Evolutionary conservation across 1,140 invertebrate genomes (phyloP).

Genomic region (Drosophila mojavensis): DNA sequence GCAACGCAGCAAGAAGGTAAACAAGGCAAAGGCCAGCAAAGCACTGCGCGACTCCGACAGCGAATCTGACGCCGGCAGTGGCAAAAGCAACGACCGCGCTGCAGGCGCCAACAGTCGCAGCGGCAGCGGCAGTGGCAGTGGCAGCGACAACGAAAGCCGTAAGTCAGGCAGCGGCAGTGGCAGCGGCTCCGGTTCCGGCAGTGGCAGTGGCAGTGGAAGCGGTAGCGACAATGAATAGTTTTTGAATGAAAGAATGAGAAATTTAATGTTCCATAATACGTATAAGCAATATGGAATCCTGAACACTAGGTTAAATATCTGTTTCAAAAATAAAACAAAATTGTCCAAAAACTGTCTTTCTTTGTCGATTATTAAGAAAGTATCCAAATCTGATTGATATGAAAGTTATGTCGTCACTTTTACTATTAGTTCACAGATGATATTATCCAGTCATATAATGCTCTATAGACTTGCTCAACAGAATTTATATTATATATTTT

Average conservation of each 20-base stretch:
- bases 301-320: not conserved
- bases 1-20: constrained; percentile 89
- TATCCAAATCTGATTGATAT: no score
- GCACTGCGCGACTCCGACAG: constrained; percentile 91
- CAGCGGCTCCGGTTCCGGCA: constrained; percentile 43
- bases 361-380: no score
- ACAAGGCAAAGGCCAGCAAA: constrained; percentile 92
- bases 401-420: no score
- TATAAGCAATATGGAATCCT: not conserved
- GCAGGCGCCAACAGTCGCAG: constrained; percentile 46
- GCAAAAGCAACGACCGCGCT: constrained; percentile 55
- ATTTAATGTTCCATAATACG: not conserved
- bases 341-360: no score
- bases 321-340: no score
- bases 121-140: constrained; percentile 40
- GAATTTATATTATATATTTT: no score
- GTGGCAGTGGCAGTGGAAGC: constrained; percentile 51
- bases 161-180: constrained; percentile 56
- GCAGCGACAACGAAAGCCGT: constrained; percentile 60
- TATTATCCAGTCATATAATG: no score
- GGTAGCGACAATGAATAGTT: constrained; percentile 64
- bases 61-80: constrained; percentile 79
- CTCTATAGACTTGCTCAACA: no score
- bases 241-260: not conserved
- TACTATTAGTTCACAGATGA: no score